phyloP scores from a whole-genome alignment of 2,888 invertebrate species.

The Abrostola triplasia region DNA sequence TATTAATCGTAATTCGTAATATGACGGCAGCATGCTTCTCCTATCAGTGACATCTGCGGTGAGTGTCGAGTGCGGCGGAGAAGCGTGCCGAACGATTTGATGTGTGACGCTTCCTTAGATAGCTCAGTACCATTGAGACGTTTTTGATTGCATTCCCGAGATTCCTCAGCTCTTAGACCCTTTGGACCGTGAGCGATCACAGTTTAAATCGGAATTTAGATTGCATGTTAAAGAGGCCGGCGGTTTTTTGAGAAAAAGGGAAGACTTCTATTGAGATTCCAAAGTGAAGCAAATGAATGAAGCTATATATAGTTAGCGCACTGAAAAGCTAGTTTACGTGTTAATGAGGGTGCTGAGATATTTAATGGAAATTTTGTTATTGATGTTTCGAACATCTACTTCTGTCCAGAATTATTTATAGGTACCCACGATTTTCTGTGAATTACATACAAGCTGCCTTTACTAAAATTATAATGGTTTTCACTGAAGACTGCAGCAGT shows the following conservation, averaged over 20 bases:
- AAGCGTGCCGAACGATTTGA: slow-evolving; percentile 61
- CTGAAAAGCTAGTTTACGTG: slow-evolving; percentile 35
- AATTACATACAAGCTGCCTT: no score
- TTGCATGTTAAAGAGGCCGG: slow-evolving; percentile 59
- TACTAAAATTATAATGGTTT: no score
- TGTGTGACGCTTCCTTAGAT: slow-evolving; percentile 58
- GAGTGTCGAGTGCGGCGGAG: slow-evolving; percentile 41
- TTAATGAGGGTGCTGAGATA: slow-evolving; percentile 34
- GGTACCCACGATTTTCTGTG: no score
- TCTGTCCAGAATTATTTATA: background rate
- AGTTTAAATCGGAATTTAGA: slow-evolving; percentile 63
- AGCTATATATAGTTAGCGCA: slow-evolving; percentile 16
- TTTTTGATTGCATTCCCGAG: slow-evolving; percentile 67
- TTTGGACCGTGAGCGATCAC: slow-evolving; percentile 59
- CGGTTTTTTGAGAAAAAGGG: slow-evolving; percentile 53
- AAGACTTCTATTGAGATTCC: slow-evolving; percentile 53
- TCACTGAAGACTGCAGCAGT: background rate
- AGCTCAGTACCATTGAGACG: slow-evolving; percentile 56
- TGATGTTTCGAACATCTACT: background rate
- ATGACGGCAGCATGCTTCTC: slow-evolving; percentile 22
- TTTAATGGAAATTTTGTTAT: slow-evolving; percentile 6
- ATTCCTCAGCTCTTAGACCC: slow-evolving; percentile 57
- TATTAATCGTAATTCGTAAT: slow-evolving; percentile 16
- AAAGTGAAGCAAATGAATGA: slow-evolving; percentile 23
- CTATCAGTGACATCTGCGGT: slow-evolving; percentile 54